Evolutionary conservation across 2,888 invertebrate species (phyloP).

Genomic region (Andrena camellia): DNA sequence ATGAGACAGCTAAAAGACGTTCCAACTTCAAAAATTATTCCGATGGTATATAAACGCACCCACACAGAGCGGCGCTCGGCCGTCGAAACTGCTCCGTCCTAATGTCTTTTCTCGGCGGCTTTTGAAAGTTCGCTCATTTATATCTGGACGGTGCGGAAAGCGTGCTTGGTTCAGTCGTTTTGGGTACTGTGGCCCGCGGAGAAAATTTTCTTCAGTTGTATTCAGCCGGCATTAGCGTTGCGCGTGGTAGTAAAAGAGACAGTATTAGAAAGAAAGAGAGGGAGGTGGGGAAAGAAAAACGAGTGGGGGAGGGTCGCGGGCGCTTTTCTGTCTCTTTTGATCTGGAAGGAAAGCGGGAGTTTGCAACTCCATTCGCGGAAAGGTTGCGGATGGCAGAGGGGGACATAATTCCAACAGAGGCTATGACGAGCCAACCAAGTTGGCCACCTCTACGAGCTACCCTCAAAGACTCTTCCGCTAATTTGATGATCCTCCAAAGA

Average conservation of each 20-base stretch:
- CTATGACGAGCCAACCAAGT: slow-evolving; percentile 79
- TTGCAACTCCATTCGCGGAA: slow-evolving; percentile 79
- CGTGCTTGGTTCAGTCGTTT: slow-evolving; percentile 68
- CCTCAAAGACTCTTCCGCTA: slow-evolving; percentile 84
- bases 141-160: slow-evolving; percentile 69
- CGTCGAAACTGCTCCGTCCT: slow-evolving; percentile 52
- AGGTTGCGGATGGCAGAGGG: slow-evolving; percentile 66
- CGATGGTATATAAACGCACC: slow-evolving; percentile 37
- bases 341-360: slow-evolving; percentile 70
- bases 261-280: slow-evolving; percentile 50
- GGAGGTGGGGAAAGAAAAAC: slow-evolving; percentile 24
- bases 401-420: slow-evolving; percentile 80
- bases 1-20: slow-evolving; percentile 53
- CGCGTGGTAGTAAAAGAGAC: slow-evolving; percentile 47
- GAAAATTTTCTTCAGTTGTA: slow-evolving; percentile 67
- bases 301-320: slow-evolving; percentile 3
- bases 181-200: slow-evolving; percentile 45
- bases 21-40: slow-evolving; percentile 64
- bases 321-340: slow-evolving; percentile 62
- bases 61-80: slow-evolving; percentile 32
- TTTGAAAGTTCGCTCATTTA: slow-evolving; percentile 73
- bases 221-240: slow-evolving; percentile 69
- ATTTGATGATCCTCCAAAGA: slow-evolving; percentile 85
- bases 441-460: slow-evolving; percentile 79
- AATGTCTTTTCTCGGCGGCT: slow-evolving; percentile 66